Base-by-base conservation (phyloP, 1,140 invertebrate genomes). In the Nasonia giraulti region DNA sequence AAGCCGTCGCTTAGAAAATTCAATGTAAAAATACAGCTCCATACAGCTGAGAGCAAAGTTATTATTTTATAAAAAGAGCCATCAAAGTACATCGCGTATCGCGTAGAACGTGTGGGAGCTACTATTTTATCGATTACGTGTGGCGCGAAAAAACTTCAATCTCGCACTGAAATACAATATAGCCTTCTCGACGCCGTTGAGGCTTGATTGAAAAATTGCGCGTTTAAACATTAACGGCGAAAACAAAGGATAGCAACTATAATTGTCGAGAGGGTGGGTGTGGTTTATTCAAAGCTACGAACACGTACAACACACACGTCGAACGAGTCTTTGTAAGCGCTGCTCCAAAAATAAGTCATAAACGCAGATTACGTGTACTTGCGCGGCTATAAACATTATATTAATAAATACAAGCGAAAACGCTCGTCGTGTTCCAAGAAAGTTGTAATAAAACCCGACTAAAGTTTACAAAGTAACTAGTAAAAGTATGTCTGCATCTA, bases 391-490 rank as follows among this genome's bases (percentile, higher is more conserved):
- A 62, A 62, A 62, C 55, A 62, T 62, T 62, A 62, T 62, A 62
- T 62, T 62, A 62, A 62, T 62, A 20, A 62, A 62, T 62, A 62
- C 20, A 62, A 2, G 69, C 23, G 33, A 20, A 31, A 37, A 11
- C 74, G 44, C 20, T 37, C 27, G 68, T 12, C n/a, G 27, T 50
- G 20, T 78, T 78, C 76, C 17, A 4, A 27, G 76, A 78, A 78
- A 78, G 50, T 66, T 66, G 11, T 20, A 47, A 20, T n/a, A 14
- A 50, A 47, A 47, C n/a, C 3, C 37, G 44, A 44, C 23, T 47
- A 76, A 76, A 76, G 74, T 78, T 55, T 78, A 62, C 23, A 78
- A 78, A 78, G 55, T 78, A 78, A 78, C 11, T 4, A 62, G 47
- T 50, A 62, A 78, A 62, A 33, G 76, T 55, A 62, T 66, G 76